phyloP scores from a whole-genome alignment of 92 coral and sea anemone genomes.

The Meandrina meandrites region DNA sequence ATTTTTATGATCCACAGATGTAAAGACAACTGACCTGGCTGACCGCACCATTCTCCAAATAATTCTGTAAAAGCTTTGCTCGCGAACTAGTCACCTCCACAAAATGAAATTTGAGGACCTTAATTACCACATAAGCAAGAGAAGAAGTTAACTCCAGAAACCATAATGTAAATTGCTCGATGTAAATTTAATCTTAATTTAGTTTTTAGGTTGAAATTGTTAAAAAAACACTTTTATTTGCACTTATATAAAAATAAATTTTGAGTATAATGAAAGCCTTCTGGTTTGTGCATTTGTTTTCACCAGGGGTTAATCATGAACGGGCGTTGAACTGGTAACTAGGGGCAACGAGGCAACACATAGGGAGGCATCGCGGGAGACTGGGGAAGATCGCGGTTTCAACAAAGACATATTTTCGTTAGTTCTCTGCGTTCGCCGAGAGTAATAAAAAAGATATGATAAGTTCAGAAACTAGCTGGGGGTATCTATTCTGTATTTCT shows the following conservation, averaged over 20 bases:
- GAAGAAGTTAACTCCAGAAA: background rate
- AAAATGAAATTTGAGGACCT: background rate
- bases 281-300: background rate
- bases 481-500: no score
- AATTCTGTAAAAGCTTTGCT: background rate
- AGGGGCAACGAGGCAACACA: no score
- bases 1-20: background rate
- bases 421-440: no score
- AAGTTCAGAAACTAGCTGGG: background rate
- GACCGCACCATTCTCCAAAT: no score
- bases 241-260: conserved; percentile 1
- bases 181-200: background rate
- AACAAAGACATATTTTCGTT: no score
- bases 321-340: background rate
- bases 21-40: background rate
- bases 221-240: background rate
- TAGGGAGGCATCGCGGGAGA: no score
- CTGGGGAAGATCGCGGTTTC: no score
- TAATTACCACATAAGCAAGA: background rate
- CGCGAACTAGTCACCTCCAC: background rate
- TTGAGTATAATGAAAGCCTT: background rate
- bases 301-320: background rate
- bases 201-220: background rate
- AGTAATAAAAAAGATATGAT: no score
- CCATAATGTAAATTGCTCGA: background rate